phyloP scores from a whole-genome alignment of 2,888 invertebrate genomes.

The Tortrix viridana region DNA sequence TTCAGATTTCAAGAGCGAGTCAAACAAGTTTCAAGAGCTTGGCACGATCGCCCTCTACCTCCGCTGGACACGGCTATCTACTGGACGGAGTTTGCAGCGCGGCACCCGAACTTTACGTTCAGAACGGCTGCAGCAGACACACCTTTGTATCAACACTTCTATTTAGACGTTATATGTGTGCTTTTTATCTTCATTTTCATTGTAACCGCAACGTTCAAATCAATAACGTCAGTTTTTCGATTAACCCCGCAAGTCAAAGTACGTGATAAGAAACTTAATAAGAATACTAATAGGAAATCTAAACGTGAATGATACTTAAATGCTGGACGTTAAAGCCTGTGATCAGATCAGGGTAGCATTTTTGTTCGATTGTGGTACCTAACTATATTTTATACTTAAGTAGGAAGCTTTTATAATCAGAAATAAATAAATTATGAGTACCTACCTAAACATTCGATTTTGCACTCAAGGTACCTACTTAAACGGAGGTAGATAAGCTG shows the following conservation, averaged over 20 bases:
- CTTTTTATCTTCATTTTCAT: slow-evolving; percentile 2
- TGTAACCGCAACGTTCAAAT: not conserved
- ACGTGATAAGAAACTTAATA: slow-evolving; percentile 44
- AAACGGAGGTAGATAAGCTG: too few species aligned
- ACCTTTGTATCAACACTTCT: slow-evolving; percentile 79
- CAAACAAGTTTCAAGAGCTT: slow-evolving; percentile 77
- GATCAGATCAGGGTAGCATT: too few species aligned
- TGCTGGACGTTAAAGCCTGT: not conserved
- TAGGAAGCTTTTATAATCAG: too few species aligned
- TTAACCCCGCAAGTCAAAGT: slow-evolving; percentile 29
- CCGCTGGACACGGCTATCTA: slow-evolving; percentile 85
- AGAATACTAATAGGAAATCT: slow-evolving; percentile 48
- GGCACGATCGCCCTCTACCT: slow-evolving; percentile 84
- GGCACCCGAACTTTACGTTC: slow-evolving; percentile 75
- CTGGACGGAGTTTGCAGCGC: slow-evolving; percentile 86
- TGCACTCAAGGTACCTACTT: too few species aligned
- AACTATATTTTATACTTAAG: too few species aligned
- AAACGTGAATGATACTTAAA: slow-evolving; percentile 42
- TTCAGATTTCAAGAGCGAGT: slow-evolving; percentile 72
- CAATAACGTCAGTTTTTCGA: slow-evolving; percentile 8
- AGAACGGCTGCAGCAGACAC: slow-evolving; percentile 81
- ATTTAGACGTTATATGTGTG: slow-evolving; percentile 58
- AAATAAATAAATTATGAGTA: too few species aligned
- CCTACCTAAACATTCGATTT: too few species aligned
- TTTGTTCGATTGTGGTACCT: too few species aligned